These are phyloP conservation scores for Nezara viridula DNA, from an alignment of 2,888 invertebrate species.

Conservation along the genomic window DNA sequence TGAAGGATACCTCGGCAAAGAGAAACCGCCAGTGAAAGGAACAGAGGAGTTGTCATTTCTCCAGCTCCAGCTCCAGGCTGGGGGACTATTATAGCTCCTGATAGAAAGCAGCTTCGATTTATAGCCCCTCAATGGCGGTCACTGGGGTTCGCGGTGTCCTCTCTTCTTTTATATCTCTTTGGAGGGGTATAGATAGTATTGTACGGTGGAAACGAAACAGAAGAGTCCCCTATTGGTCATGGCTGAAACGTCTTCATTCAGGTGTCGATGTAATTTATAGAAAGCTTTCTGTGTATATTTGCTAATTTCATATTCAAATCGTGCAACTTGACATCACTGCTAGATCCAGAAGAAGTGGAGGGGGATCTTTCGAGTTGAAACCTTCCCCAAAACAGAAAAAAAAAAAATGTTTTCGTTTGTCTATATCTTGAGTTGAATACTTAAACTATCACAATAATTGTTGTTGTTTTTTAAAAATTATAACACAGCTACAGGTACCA, in stretches of 20 bases:
- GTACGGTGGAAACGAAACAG: background rate
- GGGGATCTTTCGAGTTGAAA: too few relatives aligned
- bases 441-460: too few relatives aligned
- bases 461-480: too few relatives aligned
- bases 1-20: background rate
- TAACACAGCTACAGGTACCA: too few relatives aligned
- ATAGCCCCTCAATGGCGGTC: constrained; percentile 11
- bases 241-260: background rate
- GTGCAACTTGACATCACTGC: too few relatives aligned
- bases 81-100: background rate
- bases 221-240: background rate
- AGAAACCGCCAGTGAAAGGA: constrained; percentile 36
- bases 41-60: constrained; percentile 42
- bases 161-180: background rate
- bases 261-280: background rate
- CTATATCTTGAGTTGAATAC: too few relatives aligned
- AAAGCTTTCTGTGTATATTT: background rate
- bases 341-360: too few relatives aligned
- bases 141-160: background rate
- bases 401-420: too few relatives aligned
- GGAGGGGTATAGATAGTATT: background rate
- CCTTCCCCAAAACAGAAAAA: too few relatives aligned
- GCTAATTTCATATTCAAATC: too few relatives aligned
- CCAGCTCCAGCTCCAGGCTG: background rate
- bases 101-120: constrained; percentile 20